Evolutionary conservation across 2,888 invertebrate genomes (phyloP), one percentile per base, ranked within the genome.

Genomic region (Dendrolimus pini): DNA sequence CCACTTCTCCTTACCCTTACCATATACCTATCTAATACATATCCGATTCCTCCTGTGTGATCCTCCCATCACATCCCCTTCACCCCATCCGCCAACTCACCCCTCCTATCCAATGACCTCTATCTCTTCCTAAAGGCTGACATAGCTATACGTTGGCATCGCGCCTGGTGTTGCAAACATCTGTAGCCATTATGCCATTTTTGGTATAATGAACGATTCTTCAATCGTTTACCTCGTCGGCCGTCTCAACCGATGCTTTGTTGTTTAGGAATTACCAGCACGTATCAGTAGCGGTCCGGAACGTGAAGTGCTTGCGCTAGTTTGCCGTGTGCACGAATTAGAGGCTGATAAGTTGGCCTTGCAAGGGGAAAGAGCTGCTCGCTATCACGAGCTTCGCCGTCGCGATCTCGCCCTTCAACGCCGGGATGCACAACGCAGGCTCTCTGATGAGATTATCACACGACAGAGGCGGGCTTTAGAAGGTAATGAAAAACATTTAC

Each of bases 321-420:
- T 99, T 79, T 96, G 97, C 73, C 93, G 96, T 66, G 97, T 98
- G 53, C 98, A 98, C 78, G 97, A 98, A 83, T 91, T 98, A 59
- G 98, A 98, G 85, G 97, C 98, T 0, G 97, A 98, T 80, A 98
- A 97, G 87, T 94, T 96, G 85, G 97, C 98, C 69, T 91, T 98
- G 70, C 97, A 97, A 83, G 96, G 97, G 2, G 96, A 96, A 75
- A 91, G 96, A 52, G 91, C 98, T 59, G 95, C 97, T 55, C 93
- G 96, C 41, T 96, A 97, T 70, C 97, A 97, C 71, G 97, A 98
- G 75, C 92, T 98, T 59, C 92, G 96, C 54, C 92, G 97, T 60
- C 92, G 97, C 55, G 97, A 98, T 77, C 92, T 97, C 62, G 94
- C 97, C 69, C 92, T 98, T 63, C 91, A 97, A 65, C 92, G 97